Conservation (phyloP, 2,888 invertebrate species). For the Cosmopolites sordidus region DNA sequence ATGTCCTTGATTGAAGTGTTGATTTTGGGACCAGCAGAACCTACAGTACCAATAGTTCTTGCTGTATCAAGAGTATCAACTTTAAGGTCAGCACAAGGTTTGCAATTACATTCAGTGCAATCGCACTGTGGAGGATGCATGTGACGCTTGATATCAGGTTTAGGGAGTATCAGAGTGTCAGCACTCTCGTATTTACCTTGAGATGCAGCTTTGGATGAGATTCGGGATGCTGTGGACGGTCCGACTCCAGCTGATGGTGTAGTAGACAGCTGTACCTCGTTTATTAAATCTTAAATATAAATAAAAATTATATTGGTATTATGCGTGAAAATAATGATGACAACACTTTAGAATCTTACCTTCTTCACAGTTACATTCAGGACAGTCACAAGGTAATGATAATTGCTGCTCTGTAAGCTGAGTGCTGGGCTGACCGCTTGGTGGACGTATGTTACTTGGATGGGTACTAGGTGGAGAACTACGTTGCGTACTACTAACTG, state of each 20-base stretch:
- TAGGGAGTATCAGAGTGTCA: constrained; percentile 10
- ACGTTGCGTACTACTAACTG: background rate
- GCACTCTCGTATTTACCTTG: constrained; percentile 4
- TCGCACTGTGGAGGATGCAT: constrained; percentile 6
- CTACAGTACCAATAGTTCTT: too few relatives aligned
- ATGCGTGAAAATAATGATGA: too few relatives aligned
- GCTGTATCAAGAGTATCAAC: too few relatives aligned
- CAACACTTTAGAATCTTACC: constrained; percentile 1
- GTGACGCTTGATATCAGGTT: constrained; percentile 5
- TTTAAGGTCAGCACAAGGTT: background rate
- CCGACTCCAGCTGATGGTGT: too few relatives aligned
- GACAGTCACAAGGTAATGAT: constrained; percentile 25
- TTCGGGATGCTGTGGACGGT: too few relatives aligned
- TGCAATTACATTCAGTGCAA: background rate
- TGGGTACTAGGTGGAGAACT: background rate
- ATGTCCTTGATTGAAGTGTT: constrained; percentile 19
- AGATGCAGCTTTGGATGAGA: too few relatives aligned
- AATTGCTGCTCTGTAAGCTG: too few relatives aligned
- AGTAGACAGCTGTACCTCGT: too few relatives aligned
- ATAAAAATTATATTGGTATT: too few relatives aligned
- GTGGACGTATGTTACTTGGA: background rate
- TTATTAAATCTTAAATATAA: too few relatives aligned
- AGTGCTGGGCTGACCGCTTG: background rate
- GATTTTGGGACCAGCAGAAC: background rate
- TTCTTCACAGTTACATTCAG: constrained; percentile 28